Percentiles rank a stretch among this genome's conserved stretches.
Evolutionary conservation across 2,888 invertebrate genomes (phyloP).

Genomic region (Thumatha senex): DNA sequence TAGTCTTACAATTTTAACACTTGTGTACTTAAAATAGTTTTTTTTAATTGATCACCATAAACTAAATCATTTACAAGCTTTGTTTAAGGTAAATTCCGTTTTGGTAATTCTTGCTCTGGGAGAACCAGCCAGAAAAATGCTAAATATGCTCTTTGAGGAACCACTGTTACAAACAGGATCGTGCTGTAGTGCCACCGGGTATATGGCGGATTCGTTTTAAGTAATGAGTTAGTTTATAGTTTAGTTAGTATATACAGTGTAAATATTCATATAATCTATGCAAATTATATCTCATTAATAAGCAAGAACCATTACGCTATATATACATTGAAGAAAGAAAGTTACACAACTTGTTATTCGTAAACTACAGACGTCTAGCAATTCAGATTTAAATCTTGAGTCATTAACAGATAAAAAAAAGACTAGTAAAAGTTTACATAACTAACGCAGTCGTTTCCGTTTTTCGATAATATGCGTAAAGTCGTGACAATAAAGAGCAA

Average conservation of each 20-base stretch:
- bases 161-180: no score
- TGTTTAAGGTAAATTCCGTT: no score
- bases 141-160: no score
- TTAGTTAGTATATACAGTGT: no score
- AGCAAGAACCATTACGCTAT: neutral
- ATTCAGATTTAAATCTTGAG: constrained; percentile 15
- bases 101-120: no score
- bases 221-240: no score
- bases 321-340: constrained; percentile 7
- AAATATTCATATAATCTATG: neutral
- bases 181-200: neutral
- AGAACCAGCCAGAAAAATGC: no score
- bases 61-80: no score
- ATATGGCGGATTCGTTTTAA: neutral
- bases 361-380: constrained; percentile 4
- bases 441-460: constrained; percentile 23
- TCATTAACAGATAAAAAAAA: constrained; percentile 24
- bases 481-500: constrained; percentile 29
- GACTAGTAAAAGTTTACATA: constrained; percentile 30
- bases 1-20: no score
- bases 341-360: constrained; percentile 9
- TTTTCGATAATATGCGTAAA: constrained; percentile 28
- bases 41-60: no score
- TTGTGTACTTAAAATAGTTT: no score
- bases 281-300: neutral